phyloP scores from a whole-genome alignment of 2,797 vertebrate species.

The Monodelphis domestica region DNA sequence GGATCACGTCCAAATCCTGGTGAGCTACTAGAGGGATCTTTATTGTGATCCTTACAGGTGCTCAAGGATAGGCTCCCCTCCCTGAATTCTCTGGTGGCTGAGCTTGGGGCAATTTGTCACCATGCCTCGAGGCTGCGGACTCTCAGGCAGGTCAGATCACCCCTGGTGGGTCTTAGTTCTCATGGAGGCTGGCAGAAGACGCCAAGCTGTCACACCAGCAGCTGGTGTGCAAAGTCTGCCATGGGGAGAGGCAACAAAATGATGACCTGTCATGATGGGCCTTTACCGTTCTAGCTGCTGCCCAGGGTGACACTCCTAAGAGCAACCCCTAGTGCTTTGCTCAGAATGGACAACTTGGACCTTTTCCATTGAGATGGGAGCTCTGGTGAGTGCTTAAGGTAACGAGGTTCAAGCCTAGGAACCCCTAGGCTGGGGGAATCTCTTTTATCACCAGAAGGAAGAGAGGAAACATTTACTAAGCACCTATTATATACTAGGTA shows the following conservation, averaged over 20 bases:
- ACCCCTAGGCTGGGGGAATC: background rate
- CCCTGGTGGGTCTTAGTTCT: background rate
- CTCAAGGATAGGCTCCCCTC: background rate
- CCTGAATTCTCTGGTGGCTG: background rate
- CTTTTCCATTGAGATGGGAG: background rate
- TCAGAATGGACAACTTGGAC: background rate
- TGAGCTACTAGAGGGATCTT: background rate
- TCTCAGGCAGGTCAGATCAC: background rate
- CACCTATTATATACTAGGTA: background rate
- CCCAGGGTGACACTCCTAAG: background rate
- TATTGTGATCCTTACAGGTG: background rate
- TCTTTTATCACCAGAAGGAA: background rate
- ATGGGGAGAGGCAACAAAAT: background rate
- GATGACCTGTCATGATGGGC: too few species aligned
- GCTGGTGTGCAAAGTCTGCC: background rate
- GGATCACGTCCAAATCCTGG: background rate
- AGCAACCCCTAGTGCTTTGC: background rate
- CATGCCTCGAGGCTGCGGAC: background rate
- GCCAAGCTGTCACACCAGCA: background rate
- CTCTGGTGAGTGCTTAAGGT: background rate
- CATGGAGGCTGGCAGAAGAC: background rate
- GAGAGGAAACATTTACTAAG: background rate
- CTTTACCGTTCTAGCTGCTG: background rate
- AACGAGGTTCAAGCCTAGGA: background rate
- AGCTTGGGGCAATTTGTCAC: background rate